Base-by-base conservation (phyloP, 1,140 invertebrate genomes). In the Zaprionus davidi region DNA sequence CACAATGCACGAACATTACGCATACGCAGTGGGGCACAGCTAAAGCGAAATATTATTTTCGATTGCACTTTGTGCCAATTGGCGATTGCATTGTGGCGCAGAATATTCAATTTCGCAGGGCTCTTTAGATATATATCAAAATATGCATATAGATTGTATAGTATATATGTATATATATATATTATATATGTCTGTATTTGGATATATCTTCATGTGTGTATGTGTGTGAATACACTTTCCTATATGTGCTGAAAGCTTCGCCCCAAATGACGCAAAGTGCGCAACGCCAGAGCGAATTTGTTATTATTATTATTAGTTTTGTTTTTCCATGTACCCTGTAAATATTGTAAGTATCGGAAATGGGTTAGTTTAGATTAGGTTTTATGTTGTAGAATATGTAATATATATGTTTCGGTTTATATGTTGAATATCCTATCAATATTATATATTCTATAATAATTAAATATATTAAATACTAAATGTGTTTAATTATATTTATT, bases 61-160 rank as follows among this genome's bases (percentile, higher is more conserved):
- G 51, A 31, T 57, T 22, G 55, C 34, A 44, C 26, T 56, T 28
- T n/a, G 49, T n/a, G 49, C 22, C 55, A 78, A 41, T 58, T 12
- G 15, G n/a, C n/a, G 6, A 17, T 46, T 83, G 81, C 76, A 83
- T 76, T 85, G 60, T 75, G 81, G 81, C 81, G 82, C 73, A 82
- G 17, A 82, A 81, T 62, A 41, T 46, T 22, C 36, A 26, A 64
- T 73, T 69, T 59, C 74, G 78, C 75, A 81, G 26, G 78, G 75
- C 59, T 28, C 77, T 75, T 59, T 83, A 60, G 62, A 71, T 71
- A 78, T 75, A 71, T 41, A 41, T 24, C 7, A 28, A 74, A 41
- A 46, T 69, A 69, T 63, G 51, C 28, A 31, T n/a, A 58, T 31
- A 55, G 31, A 6, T 60, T 44, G 62, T 36, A 60, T 44, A 5